Conservation (phyloP, 2,888 invertebrate genomes). For the Aleiodes testaceus region DNA sequence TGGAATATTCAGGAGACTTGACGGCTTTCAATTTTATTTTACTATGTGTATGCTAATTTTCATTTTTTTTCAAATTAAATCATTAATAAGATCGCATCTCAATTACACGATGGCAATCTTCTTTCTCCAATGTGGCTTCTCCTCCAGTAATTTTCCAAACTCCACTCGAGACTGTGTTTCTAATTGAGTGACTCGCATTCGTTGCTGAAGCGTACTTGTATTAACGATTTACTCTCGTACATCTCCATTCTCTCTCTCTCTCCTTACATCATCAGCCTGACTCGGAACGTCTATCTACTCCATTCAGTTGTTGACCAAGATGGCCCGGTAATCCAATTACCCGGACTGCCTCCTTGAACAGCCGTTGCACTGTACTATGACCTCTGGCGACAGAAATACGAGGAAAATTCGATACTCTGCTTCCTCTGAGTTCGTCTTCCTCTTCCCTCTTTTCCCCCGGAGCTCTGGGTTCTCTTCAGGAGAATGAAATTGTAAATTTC, state of each 20-base stretch:
- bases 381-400: slow-evolving; percentile 45
- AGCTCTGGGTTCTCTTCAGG: slow-evolving; percentile 30
- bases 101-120: not conserved
- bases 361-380: slow-evolving; percentile 49
- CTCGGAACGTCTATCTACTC: slow-evolving; percentile 41
- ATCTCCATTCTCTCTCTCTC: slow-evolving; percentile 26
- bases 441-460: not conserved
- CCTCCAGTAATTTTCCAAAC: not conserved
- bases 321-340: slow-evolving; percentile 57
- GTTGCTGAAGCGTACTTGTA: slow-evolving; percentile 44
- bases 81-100: too few species aligned
- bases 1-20: too few species aligned
- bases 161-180: slow-evolving; percentile 30
- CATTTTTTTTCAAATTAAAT: too few species aligned
- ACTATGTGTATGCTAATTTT: too few species aligned
- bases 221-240: slow-evolving; percentile 49
- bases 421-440: not conserved
- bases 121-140: slow-evolving; percentile 1
- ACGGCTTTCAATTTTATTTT: too few species aligned
- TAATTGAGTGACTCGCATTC: slow-evolving; percentile 44
- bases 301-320: slow-evolving; percentile 41
- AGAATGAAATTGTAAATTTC: slow-evolving; percentile 14
- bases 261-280: slow-evolving; percentile 35
- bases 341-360: slow-evolving; percentile 50
- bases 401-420: slow-evolving; percentile 17